Evolutionary conservation across 92 coral and sea anemone species (phyloP), one percentile per base, ranked within the genome.

Genomic region (Plumapathes pennacea): DNA sequence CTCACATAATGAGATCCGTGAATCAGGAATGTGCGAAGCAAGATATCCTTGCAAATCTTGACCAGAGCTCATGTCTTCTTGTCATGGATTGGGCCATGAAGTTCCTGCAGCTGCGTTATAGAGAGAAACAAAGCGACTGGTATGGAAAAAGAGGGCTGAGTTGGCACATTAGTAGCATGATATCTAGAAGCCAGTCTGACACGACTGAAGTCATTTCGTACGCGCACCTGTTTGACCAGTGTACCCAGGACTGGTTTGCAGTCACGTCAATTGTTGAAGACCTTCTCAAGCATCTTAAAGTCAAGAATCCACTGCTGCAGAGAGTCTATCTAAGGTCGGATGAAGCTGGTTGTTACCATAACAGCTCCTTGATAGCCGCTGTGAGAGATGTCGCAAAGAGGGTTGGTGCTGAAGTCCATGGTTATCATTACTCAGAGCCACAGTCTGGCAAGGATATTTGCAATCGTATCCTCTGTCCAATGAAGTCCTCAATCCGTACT

Each of bases 11-110:
- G 80, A 53, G 88, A 65, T 49, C 84, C 21, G 76, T 76, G 13
- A 85, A 85, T 29, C 94, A 80, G 58, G 84, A 73, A 69, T 27
- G 60, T 49, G 84, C 84, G 10, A 80, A 85, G 38, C 87, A 85
- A 46, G 77, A 85, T 31, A 50, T 74, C 37, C 64, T 80, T 38
- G 47, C 46, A 19, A 25, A n/a, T 43, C 81, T 75, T 54, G 85
- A 74, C 58, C 29, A 59, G 11, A 74, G 69, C 46, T 80, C 88
- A 17, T 73, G 76, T 31, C 79, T 68, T 43, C 38, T 80, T 19
- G 59, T 85, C 31, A 74, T 80, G 83, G 94, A 85, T 55, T 85
- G 88, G 94, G 94, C 88, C 10, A 85, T 85, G 88, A 85, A 85
- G 74, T 81, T 85, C 34, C 54, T 80, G 45, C 94, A 85, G 77